Percentiles rank a stretch among this genome's conserved stretches.
phyloP scores from a whole-genome alignment of 64 coral and sea anemone species.

The Anthopleura sola region DNA sequence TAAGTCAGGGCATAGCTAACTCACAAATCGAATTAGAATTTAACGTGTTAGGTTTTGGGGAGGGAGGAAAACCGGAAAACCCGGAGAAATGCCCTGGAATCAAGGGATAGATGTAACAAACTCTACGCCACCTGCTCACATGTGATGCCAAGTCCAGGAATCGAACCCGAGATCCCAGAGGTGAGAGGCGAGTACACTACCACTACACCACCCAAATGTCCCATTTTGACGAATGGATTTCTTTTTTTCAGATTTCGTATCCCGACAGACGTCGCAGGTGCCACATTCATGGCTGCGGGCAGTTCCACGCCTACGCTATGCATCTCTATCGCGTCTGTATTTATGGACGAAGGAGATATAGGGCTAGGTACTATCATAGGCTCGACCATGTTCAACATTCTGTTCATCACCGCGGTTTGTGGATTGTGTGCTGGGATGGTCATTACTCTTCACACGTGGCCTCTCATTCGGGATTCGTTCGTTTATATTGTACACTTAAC shows the following conservation, averaged over 20 bases:
- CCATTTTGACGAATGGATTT: not conserved
- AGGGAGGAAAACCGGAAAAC: too few species aligned
- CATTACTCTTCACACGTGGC: slow-evolving; percentile 74
- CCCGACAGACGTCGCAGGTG: slow-evolving; percentile 95
- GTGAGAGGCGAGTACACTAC: too few species aligned
- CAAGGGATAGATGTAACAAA: too few species aligned
- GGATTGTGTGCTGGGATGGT: slow-evolving; percentile 72
- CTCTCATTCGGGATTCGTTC: slow-evolving; percentile 79
- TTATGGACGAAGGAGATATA: slow-evolving; percentile 98
- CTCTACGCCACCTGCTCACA: too few species aligned
- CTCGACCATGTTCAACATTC: slow-evolving; percentile 98
- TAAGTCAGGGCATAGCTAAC: too few species aligned
- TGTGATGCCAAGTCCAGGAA: too few species aligned
- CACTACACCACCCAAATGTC: too few species aligned
- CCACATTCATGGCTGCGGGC: slow-evolving; percentile 98
- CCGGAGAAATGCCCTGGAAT: too few species aligned
- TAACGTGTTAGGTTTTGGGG: too few species aligned
- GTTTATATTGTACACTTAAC: slow-evolving; percentile 75
- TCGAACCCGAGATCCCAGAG: too few species aligned
- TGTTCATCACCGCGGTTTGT: slow-evolving; percentile 92
- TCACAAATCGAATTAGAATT: too few species aligned
- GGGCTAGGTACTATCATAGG: slow-evolving; percentile 98
- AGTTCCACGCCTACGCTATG: slow-evolving; percentile 98
- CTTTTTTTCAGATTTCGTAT: slow-evolving; percentile 64
- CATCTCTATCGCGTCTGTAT: slow-evolving; percentile 93